Percentiles rank a stretch among this genome's conserved stretches.
Conservation (phyloP, 2,113 vertebrate species). For the Elephantulus edwardii region DNA sequence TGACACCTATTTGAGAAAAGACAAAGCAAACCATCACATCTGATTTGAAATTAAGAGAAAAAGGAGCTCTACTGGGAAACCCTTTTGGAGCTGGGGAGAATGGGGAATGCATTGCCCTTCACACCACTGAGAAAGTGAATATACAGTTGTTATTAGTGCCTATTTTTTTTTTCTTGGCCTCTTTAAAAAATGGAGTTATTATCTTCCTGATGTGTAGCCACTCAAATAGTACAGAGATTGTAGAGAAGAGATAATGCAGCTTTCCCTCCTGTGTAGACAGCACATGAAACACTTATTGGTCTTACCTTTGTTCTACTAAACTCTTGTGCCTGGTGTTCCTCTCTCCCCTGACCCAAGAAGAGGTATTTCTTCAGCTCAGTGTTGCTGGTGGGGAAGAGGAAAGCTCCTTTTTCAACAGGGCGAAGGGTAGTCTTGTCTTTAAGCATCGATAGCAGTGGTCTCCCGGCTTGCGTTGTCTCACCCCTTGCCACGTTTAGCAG, state of each 20-base stretch:
- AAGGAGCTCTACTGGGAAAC: neutral
- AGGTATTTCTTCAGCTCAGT: neutral
- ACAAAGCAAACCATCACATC: neutral
- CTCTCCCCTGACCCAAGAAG: neutral
- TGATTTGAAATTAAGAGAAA: neutral
- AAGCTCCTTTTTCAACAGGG: neutral
- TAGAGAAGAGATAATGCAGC: too few species aligned
- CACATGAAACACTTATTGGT: too few species aligned
- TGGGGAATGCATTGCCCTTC: neutral
- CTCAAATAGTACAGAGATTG: neutral
- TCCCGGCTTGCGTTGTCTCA: neutral
- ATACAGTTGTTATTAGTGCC: neutral
- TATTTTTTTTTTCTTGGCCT: neutral
- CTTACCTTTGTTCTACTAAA: neutral
- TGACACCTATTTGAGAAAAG: neutral
- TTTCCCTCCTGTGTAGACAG: too few species aligned
- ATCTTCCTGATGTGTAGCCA: neutral
- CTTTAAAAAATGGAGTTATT: neutral
- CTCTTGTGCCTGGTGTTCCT: accelerated
- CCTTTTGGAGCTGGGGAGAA: neutral
- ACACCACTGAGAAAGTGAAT: neutral
- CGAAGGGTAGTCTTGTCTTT: neutral
- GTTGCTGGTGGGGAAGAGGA: neutral
- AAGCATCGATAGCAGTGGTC: neutral
- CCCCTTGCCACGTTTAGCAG: neutral